Evolutionary conservation across 2,113 vertebrate species (phyloP).

Genomic region (Nicator chloris): DNA sequence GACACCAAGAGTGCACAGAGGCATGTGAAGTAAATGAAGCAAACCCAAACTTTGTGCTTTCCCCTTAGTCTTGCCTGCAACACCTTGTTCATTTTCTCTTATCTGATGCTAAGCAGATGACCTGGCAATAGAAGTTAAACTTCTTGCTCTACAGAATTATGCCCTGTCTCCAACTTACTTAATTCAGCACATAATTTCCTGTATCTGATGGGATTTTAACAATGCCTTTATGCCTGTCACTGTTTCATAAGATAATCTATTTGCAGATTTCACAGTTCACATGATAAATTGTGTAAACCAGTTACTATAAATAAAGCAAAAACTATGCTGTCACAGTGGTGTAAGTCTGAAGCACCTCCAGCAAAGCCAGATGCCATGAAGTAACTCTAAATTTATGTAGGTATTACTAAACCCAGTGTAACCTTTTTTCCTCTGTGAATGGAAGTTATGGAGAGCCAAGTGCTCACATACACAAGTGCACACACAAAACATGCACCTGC

Average conservation of each 20-base stretch:
- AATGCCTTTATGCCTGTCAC: background rate
- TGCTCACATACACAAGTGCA: background rate
- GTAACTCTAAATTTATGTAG: background rate
- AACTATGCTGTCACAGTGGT: background rate
- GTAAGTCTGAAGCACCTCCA: background rate
- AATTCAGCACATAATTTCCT: background rate
- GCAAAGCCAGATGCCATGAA: background rate
- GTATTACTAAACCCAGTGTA: background rate
- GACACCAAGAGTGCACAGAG: background rate
- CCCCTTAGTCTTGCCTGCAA: background rate
- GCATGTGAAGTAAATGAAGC: background rate
- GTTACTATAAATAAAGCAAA: slow-evolving; percentile 9
- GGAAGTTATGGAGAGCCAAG: background rate
- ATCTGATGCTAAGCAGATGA: background rate
- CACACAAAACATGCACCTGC: background rate
- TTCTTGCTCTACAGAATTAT: background rate
- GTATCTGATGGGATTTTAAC: background rate
- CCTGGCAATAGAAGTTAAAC: background rate
- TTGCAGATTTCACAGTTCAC: slow-evolving; percentile 36
- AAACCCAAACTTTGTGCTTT: background rate
- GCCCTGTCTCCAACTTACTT: background rate
- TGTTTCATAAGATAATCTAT: background rate
- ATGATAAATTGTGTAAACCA: slow-evolving; percentile 16
- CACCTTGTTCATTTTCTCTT: background rate
- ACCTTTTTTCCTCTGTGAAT: background rate